Conservation (phyloP, 2,797 vertebrate genomes). For the Vireo griseus region DNA sequence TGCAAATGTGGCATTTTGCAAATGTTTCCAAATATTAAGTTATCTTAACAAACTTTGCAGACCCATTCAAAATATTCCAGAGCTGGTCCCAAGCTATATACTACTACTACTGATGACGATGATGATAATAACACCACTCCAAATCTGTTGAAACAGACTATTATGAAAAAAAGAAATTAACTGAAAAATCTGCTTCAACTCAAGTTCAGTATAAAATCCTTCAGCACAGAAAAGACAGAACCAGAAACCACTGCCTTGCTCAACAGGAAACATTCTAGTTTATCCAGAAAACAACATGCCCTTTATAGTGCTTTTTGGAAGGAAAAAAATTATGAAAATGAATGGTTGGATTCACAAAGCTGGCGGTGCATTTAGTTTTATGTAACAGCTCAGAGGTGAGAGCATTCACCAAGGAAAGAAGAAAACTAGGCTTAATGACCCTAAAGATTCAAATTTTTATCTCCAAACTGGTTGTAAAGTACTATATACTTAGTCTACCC, state of each 20-base stretch:
- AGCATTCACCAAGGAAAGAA: neutral
- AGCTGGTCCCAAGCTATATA: neutral
- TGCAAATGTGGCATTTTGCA: neutral
- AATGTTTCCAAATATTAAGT: neutral
- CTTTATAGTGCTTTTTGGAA: neutral
- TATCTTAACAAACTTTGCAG: neutral
- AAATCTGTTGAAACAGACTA: neutral
- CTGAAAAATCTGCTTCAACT: neutral
- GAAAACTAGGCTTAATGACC: neutral
- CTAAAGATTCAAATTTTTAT: slow-evolving; percentile 6
- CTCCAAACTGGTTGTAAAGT: neutral
- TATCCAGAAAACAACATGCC: neutral
- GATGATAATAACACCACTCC: neutral
- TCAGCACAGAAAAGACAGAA: neutral
- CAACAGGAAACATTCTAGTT: neutral
- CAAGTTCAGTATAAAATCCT: neutral
- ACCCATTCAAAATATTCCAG: neutral
- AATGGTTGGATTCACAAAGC: slow-evolving; percentile 41
- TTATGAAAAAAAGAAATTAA: neutral
- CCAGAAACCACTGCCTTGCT: neutral
- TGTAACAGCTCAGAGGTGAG: neutral
- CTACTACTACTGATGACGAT: neutral
- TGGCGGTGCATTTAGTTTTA: neutral
- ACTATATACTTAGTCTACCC: neutral
- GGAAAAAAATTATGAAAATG: neutral